phyloP scores from a whole-genome alignment of 2,888 invertebrate genomes.

The Geophilus truncorum region DNA sequence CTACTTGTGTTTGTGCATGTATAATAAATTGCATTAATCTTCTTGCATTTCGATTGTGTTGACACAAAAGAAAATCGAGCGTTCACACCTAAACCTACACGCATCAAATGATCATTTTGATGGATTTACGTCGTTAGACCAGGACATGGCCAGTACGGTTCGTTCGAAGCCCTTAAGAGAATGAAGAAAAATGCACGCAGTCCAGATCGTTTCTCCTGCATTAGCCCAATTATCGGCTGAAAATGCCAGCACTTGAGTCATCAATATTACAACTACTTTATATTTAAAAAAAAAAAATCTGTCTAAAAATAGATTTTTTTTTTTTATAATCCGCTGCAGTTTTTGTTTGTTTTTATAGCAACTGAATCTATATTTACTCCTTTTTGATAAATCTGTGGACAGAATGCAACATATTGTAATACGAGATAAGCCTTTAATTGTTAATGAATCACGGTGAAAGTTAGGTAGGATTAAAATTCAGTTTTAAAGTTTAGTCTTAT shows the following conservation, averaged over 20 bases:
- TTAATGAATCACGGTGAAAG: too few relatives aligned
- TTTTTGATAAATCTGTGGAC: too few relatives aligned
- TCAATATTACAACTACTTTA: background rate
- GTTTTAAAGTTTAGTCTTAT: too few relatives aligned
- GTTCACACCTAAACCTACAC: background rate
- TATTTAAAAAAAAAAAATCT: background rate
- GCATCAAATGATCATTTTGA: background rate
- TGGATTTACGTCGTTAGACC: background rate
- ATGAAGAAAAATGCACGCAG: background rate
- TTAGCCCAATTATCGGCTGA: background rate
- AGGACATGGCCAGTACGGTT: background rate
- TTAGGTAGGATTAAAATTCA: too few relatives aligned
- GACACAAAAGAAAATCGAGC: background rate
- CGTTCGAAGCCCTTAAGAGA: background rate
- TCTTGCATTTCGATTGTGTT: background rate
- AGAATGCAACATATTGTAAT: too few relatives aligned
- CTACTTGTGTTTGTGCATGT: background rate
- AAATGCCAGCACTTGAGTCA: background rate
- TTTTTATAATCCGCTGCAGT: too few relatives aligned
- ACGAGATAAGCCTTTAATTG: too few relatives aligned
- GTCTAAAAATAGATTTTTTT: too few relatives aligned
- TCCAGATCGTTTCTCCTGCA: background rate
- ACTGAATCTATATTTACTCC: too few relatives aligned
- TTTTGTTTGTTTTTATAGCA: too few relatives aligned
- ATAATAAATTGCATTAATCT: conserved; percentile 2